Evolutionary conservation across 2,113 vertebrate species (phyloP), one percentile per base, ranked within the genome.

Genomic region (Podarcis muralis): DNA sequence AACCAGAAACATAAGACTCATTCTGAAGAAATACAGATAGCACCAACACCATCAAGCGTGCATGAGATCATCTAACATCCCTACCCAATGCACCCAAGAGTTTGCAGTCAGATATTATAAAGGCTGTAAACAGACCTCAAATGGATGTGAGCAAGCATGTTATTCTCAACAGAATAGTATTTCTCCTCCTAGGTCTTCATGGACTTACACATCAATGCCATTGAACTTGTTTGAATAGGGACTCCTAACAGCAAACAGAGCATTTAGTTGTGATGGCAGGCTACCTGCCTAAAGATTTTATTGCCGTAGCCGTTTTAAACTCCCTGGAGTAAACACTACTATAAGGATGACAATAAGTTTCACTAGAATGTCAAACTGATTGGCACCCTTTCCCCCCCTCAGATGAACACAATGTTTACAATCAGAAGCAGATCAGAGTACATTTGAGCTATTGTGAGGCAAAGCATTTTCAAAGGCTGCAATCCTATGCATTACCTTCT

Each of bases 221-320:
- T 79, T 72, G 93, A 79, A 53, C 87, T 86, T 88, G 91, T 93
- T 84, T 93, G 89, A 94, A 95, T 23, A 80, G 48, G 53, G 0
- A 0, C 81, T 90, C 90, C 87, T 35, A 87, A 83, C 6, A 93
- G 78, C 88, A 92, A 92, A 90, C 89, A 85, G 92, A 96, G 59
- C 89, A 30, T 81, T 85, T 89, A 84, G 94, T 94, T 93, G 88
- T 76, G 90, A 92, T 87, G 93, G 83, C 90, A 74, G 87, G 40
- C 81, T 83, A 84, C 88, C 84, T 75, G 30, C 9, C 72, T 1
- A 65, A 91, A 88, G 81, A 89, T 30, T 72, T 85, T 83, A 85
- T 87, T 93, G 59, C 90, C 66, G 81, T 82, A 20, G 74, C 88
- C 83, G 65, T 62, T 69, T 88, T 20, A 30, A 53, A 81, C 88